These are phyloP conservation scores for Stomatorhinus walkeri DNA, from an alignment of 2,797 vertebrate genomes.

Conservation along the genomic window DNA sequence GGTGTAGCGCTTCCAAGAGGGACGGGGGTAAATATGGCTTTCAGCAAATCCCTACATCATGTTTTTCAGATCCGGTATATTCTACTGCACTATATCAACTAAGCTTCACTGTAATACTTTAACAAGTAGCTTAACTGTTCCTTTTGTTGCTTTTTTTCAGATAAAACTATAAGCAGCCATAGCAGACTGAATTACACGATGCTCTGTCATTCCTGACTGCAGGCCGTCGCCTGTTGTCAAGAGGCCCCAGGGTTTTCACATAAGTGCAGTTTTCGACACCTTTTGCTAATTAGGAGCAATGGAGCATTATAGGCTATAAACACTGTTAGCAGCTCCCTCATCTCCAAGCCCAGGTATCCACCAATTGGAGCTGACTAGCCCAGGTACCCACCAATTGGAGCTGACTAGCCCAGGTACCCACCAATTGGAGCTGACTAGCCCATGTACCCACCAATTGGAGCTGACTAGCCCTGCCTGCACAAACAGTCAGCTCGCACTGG, in stretches of 20 bases:
- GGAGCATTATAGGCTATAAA: neutral
- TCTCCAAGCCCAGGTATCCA: neutral
- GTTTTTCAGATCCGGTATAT: neutral
- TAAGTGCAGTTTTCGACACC: neutral
- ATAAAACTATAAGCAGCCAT: neutral
- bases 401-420: neutral
- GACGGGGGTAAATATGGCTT: neutral
- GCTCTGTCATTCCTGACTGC: neutral
- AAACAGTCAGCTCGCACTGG: neutral
- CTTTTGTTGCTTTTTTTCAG: neutral
- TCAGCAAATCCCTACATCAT: neutral
- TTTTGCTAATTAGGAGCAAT: neutral
- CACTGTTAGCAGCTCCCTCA: neutral
- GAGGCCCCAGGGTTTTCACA: neutral
- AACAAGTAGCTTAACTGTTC: neutral
- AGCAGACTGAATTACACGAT: neutral
- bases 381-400: neutral
- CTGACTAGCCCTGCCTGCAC: neutral
- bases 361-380: neutral
- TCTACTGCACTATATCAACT: neutral
- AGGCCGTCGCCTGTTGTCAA: neutral
- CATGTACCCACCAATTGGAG: neutral
- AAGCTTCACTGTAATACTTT: neutral
- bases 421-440: neutral
- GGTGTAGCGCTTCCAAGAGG: neutral